Evolutionary conservation across 2,888 invertebrate genomes (phyloP).

Genomic region (Xanthia togata): DNA sequence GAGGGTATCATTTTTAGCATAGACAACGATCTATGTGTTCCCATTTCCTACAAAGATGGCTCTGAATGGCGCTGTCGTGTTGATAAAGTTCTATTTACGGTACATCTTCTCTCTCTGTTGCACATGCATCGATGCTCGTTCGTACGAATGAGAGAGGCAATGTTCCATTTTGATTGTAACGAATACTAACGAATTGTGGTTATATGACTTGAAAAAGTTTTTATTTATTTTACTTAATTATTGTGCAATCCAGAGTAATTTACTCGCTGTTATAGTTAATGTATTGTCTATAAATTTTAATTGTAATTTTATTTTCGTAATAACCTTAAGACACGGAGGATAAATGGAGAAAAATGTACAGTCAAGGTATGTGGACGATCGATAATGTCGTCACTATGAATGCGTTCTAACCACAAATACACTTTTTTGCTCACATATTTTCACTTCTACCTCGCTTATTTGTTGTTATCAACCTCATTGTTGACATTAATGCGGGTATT

Average conservation of each 20-base stretch:
- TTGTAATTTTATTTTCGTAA: constrained; percentile 64
- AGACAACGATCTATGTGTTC: constrained; percentile 69
- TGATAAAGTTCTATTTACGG: constrained; percentile 80
- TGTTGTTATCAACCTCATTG: constrained; percentile 29
- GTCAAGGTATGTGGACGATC: constrained; percentile 88
- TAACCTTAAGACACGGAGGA: constrained; percentile 60
- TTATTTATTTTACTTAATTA: constrained; percentile 79
- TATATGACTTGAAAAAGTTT: constrained; percentile 80
- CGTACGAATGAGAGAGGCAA: constrained; percentile 72
- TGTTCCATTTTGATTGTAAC: constrained; percentile 87
- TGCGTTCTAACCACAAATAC: constrained; percentile 78
- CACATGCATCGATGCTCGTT: constrained; percentile 26
- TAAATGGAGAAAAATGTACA: constrained; percentile 83
- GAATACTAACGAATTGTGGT: constrained; percentile 89
- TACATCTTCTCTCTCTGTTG: constrained; percentile 77
- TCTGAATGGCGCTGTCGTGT: constrained; percentile 71
- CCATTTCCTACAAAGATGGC: constrained; percentile 80
- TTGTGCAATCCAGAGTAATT: constrained; percentile 78
- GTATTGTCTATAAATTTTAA: constrained; percentile 69
- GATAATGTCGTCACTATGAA: constrained; percentile 84
- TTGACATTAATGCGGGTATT: constrained; percentile 47
- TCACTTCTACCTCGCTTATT: constrained; percentile 54
- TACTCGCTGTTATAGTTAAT: constrained; percentile 68
- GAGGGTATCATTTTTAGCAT: constrained; percentile 72
- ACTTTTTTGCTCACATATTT: constrained; percentile 53